These are phyloP conservation scores for Lasius fuliginosus DNA, from an alignment of 2,888 invertebrate species.

Conservation along the genomic window DNA sequence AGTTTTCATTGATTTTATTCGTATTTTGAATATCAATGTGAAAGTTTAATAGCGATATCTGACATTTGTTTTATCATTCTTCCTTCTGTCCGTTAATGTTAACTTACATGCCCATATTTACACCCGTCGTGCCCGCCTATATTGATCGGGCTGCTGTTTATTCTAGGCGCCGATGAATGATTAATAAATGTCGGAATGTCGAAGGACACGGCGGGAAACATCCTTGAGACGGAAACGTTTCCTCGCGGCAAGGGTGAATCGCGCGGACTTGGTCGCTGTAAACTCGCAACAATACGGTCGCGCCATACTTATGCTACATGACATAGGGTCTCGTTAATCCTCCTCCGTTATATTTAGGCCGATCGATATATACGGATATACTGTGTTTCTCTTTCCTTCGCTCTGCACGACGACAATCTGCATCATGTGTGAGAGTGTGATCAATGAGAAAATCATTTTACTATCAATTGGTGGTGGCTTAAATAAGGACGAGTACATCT, in stretches of 20 bases:
- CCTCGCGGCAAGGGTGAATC: background rate
- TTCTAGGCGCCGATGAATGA: slow-evolving; percentile 45
- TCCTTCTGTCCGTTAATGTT: background rate
- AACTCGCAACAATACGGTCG: slow-evolving; percentile 74
- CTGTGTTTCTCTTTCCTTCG: slow-evolving; percentile 59
- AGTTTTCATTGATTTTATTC: background rate
- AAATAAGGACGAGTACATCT: slow-evolving; percentile 3
- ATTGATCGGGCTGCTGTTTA: slow-evolving; percentile 43
- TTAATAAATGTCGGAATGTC: slow-evolving; percentile 39
- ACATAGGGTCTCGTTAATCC: slow-evolving; percentile 78
- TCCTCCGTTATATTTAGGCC: slow-evolving; percentile 85
- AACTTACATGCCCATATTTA: slow-evolving; percentile 28
- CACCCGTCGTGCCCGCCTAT: background rate
- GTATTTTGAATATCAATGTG: background rate
- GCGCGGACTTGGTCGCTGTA: slow-evolving; percentile 13
- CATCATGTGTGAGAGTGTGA: slow-evolving; percentile 4
- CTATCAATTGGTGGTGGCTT: background rate
- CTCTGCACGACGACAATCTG: slow-evolving; percentile 43
- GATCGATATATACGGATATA: slow-evolving; percentile 81
- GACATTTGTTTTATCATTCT: background rate
- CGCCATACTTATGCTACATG: slow-evolving; percentile 68
- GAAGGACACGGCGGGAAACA: slow-evolving; percentile 29
- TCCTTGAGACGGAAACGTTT: slow-evolving; percentile 36
- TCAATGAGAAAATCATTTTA: slow-evolving; percentile 23
- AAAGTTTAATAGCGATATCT: slow-evolving; percentile 17